Conservation (phyloP, 2,113 vertebrate species). For the Oceanites oceanicus region DNA sequence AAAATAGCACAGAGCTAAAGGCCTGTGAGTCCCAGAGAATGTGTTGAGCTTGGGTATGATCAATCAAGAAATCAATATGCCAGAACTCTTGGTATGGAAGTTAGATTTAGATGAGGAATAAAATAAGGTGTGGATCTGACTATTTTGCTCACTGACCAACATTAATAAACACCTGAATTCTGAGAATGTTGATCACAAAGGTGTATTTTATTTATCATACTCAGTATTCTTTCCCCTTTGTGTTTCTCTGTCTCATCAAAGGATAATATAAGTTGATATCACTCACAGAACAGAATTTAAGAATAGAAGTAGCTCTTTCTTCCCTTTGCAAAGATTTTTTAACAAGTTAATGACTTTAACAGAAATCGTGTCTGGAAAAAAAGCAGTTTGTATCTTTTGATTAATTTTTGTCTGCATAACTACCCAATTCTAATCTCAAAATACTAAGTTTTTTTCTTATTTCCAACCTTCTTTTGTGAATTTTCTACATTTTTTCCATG, state of each 20-base stretch:
- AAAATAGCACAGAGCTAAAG: background rate
- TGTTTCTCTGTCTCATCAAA: background rate
- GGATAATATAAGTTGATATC: background rate
- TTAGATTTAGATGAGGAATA: background rate
- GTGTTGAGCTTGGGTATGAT: background rate
- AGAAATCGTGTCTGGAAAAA: background rate
- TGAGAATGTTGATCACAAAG: rapidly evolving
- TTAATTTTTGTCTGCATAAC: background rate
- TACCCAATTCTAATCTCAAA: background rate
- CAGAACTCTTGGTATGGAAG: background rate
- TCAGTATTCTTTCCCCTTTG: background rate
- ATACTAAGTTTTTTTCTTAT: background rate
- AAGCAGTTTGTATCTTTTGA: background rate
- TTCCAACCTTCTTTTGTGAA: background rate
- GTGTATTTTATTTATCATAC: background rate
- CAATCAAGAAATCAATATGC: background rate
- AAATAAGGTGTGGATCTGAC: background rate
- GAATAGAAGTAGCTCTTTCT: background rate
- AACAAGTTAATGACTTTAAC: background rate
- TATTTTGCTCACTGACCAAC: background rate
- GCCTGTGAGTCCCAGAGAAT: background rate
- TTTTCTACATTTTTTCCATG: background rate
- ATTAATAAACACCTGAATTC: background rate
- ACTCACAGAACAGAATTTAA: background rate
- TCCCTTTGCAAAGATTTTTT: background rate